A percentile compares a stretch with the other conserved stretches of the same genome.
These are phyloP conservation scores for Potamilus streckersoni DNA, from an alignment of 1,140 invertebrate species.

Conservation along the genomic window DNA sequence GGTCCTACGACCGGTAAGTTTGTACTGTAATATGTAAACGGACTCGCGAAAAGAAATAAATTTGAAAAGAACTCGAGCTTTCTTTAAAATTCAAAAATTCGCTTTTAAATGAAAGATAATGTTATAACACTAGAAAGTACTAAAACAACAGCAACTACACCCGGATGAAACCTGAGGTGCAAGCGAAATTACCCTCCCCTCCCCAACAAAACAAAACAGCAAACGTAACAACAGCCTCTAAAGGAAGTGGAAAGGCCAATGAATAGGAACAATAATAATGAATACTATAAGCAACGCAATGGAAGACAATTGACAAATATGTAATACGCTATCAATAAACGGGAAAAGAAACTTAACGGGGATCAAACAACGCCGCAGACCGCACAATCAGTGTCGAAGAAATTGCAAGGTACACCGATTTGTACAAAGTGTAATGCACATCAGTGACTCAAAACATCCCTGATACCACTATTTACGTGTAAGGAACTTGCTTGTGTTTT, in stretches of 20 bases:
- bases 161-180: too few species aligned
- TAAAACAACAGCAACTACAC: too few species aligned
- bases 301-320: background rate
- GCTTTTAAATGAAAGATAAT: too few species aligned
- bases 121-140: too few species aligned
- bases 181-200: too few species aligned
- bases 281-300: conserved; percentile 1
- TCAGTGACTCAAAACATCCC: conserved; percentile 1
- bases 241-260: conserved; percentile 3
- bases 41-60: too few species aligned
- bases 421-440: conserved; percentile 11
- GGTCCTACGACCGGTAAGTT: too few species aligned
- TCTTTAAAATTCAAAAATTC: too few species aligned
- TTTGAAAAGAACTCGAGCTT: too few species aligned
- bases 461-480: conserved; percentile 7
- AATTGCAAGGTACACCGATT: conserved; percentile 1
- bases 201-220: background rate
- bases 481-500: background rate
- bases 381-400: conserved; percentile 13
- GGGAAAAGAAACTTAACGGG: background rate
- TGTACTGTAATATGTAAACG: too few species aligned
- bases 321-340: background rate
- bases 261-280: background rate
- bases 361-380: background rate
- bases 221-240: background rate